Conservation (phyloP, 2,888 invertebrate species). For the Athalia circularis region DNA sequence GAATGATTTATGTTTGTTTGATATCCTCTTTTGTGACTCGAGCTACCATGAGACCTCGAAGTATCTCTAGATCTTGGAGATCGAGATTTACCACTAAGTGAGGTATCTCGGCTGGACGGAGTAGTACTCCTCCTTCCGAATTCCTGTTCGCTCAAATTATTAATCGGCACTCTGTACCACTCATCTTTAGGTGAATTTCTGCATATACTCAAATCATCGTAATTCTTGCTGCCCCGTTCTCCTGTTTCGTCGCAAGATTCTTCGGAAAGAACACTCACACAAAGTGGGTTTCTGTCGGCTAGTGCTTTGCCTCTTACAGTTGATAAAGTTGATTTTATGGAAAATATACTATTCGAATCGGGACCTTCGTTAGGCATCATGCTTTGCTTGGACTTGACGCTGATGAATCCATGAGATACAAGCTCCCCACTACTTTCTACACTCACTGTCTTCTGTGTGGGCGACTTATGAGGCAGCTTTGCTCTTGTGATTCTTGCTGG, state of each 20-base stretch:
- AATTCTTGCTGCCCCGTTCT: conserved; percentile 62
- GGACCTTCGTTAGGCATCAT: conserved; percentile 38
- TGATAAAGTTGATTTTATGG: conserved; percentile 61
- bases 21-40: neutral
- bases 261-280: no score
- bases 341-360: conserved; percentile 66
- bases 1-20: conserved; percentile 5
- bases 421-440: conserved; percentile 9
- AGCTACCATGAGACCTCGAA: neutral
- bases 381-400: neutral
- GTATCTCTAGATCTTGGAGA: neutral
- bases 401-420: conserved; percentile 9
- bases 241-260: conserved; percentile 42
- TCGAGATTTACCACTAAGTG: neutral
- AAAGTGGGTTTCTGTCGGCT: neutral
- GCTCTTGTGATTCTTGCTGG: conserved; percentile 60
- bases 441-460: neutral
- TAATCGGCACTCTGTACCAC: conserved; percentile 61
- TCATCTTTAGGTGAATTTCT: conserved; percentile 71
- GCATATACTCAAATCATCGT: conserved; percentile 63
- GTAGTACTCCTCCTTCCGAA: neutral
- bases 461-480: neutral
- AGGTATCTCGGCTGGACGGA: conserved; percentile 8
- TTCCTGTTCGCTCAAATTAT: neutral
- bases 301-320: neutral